Evolutionary conservation across 2,797 vertebrate species (phyloP).

Genomic region (Sebastes umbrosus): DNA sequence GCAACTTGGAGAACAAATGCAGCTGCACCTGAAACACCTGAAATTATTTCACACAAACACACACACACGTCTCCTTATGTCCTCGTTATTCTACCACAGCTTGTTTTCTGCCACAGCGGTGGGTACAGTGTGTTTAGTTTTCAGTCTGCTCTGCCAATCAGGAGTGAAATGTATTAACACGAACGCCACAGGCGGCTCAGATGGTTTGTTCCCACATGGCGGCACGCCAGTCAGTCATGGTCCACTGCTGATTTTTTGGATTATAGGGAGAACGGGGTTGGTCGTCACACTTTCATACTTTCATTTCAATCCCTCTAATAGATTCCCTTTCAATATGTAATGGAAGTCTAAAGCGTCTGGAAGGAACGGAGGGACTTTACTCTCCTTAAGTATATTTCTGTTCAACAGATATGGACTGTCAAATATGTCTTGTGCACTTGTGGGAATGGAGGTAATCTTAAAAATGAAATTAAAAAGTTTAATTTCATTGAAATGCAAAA

Average conservation of each 20-base stretch:
- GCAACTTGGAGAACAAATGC: slow-evolving; percentile 27
- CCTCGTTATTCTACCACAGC: not conserved
- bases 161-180: slow-evolving; percentile 15
- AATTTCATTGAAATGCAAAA: too few species aligned
- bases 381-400: not conserved
- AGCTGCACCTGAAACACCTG: slow-evolving; percentile 64
- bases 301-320: not conserved
- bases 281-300: not conserved
- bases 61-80: not conserved
- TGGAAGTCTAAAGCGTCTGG: not conserved
- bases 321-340: not conserved
- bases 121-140: slow-evolving; percentile 8
- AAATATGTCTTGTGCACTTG: not conserved
- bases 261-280: not conserved
- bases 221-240: slow-evolving; percentile 6
- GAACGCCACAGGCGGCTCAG: slow-evolving; percentile 23
- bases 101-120: not conserved
- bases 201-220: slow-evolving; percentile 28
- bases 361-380: not conserved
- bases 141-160: slow-evolving; percentile 21
- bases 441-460: not conserved
- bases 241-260: slow-evolving; percentile 24
- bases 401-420: not conserved
- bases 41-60: slow-evolving; percentile 17
- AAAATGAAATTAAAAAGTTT: not conserved